These are phyloP conservation scores for Lichenostomus cassidix DNA, from an alignment of 2,113 vertebrate species.

Conservation along the genomic window DNA sequence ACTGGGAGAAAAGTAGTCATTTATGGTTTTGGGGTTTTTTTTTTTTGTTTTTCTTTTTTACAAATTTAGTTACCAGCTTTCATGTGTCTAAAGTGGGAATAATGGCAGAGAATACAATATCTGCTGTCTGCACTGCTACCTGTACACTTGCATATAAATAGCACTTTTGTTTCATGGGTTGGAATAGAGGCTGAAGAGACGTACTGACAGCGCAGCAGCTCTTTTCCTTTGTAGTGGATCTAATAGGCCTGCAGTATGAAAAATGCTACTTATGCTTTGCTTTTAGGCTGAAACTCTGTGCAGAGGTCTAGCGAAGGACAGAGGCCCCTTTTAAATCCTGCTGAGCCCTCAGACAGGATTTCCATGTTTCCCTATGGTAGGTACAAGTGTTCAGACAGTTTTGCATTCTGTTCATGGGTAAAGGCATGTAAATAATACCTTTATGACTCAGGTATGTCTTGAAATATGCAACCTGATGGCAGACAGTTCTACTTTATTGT, in stretches of 20 bases:
- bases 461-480: neutral
- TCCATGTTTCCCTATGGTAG: neutral
- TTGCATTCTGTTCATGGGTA: neutral
- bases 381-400: neutral
- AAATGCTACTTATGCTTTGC: neutral
- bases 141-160: neutral
- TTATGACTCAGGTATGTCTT: neutral
- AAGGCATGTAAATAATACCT: neutral
- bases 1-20: neutral
- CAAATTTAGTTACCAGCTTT: neutral
- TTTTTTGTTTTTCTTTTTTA: fast-evolving
- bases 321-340: neutral
- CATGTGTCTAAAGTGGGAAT: neutral
- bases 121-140: neutral
- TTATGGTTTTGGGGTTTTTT: fast-evolving
- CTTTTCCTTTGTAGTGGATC: neutral
- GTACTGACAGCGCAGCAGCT: neutral
- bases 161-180: neutral
- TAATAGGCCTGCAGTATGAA: neutral
- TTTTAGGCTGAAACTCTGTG: neutral
- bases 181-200: neutral
- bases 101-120: neutral
- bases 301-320: neutral
- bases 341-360: neutral
- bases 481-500: constrained; percentile 1